phyloP scores from a whole-genome alignment of 2,113 vertebrate genomes.

The Tapirus terrestris region DNA sequence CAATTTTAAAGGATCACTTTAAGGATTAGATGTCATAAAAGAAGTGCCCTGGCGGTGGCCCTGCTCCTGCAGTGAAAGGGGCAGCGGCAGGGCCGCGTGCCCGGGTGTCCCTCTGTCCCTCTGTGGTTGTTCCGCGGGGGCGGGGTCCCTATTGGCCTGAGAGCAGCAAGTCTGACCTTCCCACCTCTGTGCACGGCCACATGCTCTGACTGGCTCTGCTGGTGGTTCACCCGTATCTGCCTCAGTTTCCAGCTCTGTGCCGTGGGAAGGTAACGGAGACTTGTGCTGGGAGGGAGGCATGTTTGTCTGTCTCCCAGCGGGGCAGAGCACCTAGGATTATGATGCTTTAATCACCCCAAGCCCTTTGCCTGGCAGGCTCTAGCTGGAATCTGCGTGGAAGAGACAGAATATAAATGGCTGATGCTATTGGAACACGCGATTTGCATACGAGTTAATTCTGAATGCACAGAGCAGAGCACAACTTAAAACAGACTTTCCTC shows the following conservation, averaged over 20 bases:
- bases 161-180: not conserved
- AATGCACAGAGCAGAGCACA: not conserved
- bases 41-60: accelerated
- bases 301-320: accelerated
- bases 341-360: accelerated
- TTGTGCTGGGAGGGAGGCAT: accelerated
- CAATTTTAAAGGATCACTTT: not conserved
- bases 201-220: too few species aligned
- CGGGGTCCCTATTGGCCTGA: accelerated
- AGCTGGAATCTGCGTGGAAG: not conserved
- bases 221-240: accelerated
- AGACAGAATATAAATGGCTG: too few species aligned
- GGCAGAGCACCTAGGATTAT: too few species aligned
- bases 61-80: not conserved
- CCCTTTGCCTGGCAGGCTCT: not conserved
- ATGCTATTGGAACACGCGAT: not conserved
- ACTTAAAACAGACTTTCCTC: not conserved
- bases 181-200: accelerated
- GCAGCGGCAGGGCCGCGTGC: accelerated
- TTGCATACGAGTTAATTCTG: not conserved
- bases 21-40: not conserved
- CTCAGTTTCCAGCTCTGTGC: not conserved
- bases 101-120: too few species aligned
- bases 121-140: not conserved
- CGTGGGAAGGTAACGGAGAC: not conserved